phyloP scores from a whole-genome alignment of 2,888 invertebrate species.

The Drosophila formosana region DNA sequence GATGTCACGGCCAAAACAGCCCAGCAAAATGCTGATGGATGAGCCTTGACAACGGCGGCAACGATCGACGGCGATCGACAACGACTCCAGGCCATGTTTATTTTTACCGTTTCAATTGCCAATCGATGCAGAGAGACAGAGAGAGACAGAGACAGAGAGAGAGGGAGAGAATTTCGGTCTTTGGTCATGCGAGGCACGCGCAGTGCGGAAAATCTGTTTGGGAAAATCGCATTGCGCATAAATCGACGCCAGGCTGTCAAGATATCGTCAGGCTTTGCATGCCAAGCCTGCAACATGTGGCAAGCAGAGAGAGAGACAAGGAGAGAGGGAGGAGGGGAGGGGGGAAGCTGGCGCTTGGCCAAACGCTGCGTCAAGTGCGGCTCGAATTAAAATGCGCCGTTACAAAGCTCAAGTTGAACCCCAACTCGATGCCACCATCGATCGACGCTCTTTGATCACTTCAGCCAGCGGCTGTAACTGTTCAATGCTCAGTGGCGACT shows the following conservation, averaged over 20 bases:
- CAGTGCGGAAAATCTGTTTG: constrained; percentile 19
- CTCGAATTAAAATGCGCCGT: constrained; percentile 63
- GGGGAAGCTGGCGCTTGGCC: constrained; percentile 19
- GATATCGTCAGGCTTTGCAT: constrained; percentile 42
- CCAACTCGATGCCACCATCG: neutral
- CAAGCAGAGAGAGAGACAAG: no score
- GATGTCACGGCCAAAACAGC: constrained; percentile 25
- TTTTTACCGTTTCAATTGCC: constrained; percentile 60
- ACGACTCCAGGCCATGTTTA: constrained; percentile 43
- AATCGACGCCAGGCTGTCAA: constrained; percentile 71
- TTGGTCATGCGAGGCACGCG: constrained; percentile 57
- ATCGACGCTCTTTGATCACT: constrained; percentile 2
- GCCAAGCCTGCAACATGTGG: neutral
- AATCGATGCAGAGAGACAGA: constrained; percentile 2
- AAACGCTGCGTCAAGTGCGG: constrained; percentile 50
- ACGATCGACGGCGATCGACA: constrained; percentile 27
- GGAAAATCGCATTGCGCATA: constrained; percentile 51
- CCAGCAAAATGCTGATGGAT: constrained; percentile 47
- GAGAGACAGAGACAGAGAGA: constrained; percentile 3
- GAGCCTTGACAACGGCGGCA: constrained; percentile 50
- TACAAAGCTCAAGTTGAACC: constrained; percentile 38
- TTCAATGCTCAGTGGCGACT: constrained; percentile 2
- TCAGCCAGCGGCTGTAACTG: constrained; percentile 27
- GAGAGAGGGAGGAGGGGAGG: neutral
- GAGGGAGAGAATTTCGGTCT: constrained; percentile 27